Base-by-base conservation (phyloP, 2,113 vertebrate genomes). In the Macrotus californicus region DNA sequence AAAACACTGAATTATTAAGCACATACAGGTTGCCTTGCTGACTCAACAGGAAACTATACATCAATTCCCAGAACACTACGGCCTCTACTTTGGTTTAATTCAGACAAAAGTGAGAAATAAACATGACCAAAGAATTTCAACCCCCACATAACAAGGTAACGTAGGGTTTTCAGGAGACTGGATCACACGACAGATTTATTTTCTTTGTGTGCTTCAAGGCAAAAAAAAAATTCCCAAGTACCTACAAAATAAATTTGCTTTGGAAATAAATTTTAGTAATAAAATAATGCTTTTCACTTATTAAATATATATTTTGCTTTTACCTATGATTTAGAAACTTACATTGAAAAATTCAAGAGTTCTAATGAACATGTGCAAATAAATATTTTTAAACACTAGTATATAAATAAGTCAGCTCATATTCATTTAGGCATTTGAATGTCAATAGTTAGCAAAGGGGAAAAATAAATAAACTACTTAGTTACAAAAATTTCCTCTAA, bases 201-300 rank as follows among this genome's bases (percentile, higher is more conserved):
- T 90, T 61, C 39, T 67, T 91, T 36, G 8, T 70, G 9, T 76
- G 26, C 87, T 96, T 95, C 89, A 93, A 97, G 82, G 72, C 86
- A 96, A 97, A 92, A 79, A 79, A 56, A 96, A 94, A 94, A 70
- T 66, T 93, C 72, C 94, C 52, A 96, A 96, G 73, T 91, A 93
- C 10, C 73, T 94, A 97, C 11, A 96, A 97, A 96, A 97, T 95
- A 97, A 96, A 95, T 95, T 94, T 96, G 75, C 75, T 90, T 91
- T 93, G 80, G 72, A 96, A 96, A 97, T 96, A 96, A 96, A 86
- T 73, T 95, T 88, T 82, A 92, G 91, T 93, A 97, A 91, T 83
- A 95, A 97, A 96, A 96, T 94, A 97, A 96, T 91, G 93, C 46
- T 91, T 96, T 46, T 96, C 64, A 69, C 21, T 94, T 95, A 96